A percentile compares a stretch with the other conserved stretches of the same genome.
These are phyloP conservation scores for Muscicapa striata DNA, from an alignment of 2,797 vertebrate species.

Conservation along the genomic window DNA sequence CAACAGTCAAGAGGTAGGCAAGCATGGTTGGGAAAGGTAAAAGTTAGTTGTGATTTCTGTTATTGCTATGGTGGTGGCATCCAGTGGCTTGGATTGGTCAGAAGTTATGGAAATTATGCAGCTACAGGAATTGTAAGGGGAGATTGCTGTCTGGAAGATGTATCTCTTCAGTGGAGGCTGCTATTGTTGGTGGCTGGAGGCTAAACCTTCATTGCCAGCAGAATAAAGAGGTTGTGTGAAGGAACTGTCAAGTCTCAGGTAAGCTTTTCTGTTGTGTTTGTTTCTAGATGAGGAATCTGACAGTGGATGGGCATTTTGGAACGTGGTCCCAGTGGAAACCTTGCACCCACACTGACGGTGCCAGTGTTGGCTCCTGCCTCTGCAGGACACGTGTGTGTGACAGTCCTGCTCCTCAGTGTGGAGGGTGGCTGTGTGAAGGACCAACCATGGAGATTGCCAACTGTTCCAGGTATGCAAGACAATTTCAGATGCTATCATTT, in stretches of 20 bases:
- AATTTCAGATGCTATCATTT: background rate
- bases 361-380: slow-evolving; percentile 84
- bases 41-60: background rate
- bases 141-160: background rate
- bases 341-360: slow-evolving; percentile 87
- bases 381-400: slow-evolving; percentile 90
- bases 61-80: background rate
- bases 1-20: background rate
- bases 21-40: background rate
- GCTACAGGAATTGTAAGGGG: background rate
- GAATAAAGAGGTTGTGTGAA: background rate
- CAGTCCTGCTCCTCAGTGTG: slow-evolving; percentile 89
- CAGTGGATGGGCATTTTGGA: slow-evolving; percentile 89
- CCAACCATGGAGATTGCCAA: slow-evolving; percentile 92
- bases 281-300: slow-evolving; percentile 90
- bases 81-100: background rate
- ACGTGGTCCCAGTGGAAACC: slow-evolving; percentile 88
- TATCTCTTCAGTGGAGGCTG: background rate
- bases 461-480: slow-evolving; percentile 88
- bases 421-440: slow-evolving; percentile 88
- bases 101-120: background rate
- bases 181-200: background rate
- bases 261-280: background rate
- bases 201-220: background rate
- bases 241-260: background rate